A percentile compares a stretch with the other conserved stretches of the same genome.
Conservation (phyloP, 2,113 vertebrate species). For the Danionella cerebrum region DNA sequence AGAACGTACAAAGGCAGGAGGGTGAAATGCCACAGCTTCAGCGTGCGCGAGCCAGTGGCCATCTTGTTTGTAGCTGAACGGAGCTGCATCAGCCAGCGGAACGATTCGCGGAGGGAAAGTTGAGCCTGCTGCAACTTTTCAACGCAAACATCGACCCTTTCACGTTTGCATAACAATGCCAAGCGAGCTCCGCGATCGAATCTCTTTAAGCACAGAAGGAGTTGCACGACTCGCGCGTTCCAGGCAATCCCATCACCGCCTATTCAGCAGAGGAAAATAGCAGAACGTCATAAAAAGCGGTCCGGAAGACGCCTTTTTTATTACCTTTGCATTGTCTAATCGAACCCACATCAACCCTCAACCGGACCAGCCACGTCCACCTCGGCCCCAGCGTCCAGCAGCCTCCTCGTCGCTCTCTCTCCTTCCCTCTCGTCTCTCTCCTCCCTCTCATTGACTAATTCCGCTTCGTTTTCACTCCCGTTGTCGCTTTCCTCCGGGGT, state of each 20-base stretch:
- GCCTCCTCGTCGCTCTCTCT: slow-evolving; percentile 44
- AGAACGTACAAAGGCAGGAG: slow-evolving; percentile 52
- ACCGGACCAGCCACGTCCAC: slow-evolving; percentile 72
- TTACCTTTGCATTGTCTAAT: slow-evolving; percentile 62
- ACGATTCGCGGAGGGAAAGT: slow-evolving; percentile 39
- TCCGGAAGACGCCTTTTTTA: not conserved
- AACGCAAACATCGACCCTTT: slow-evolving; percentile 5
- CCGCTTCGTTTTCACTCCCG: slow-evolving; percentile 37
- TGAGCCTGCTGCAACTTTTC: slow-evolving; percentile 28
- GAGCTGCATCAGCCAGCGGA: slow-evolving; percentile 9
- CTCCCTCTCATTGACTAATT: slow-evolving; percentile 39
- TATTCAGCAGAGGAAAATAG: not conserved
- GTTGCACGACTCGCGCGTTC: slow-evolving; percentile 23
- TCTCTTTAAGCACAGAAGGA: too few relatives aligned
- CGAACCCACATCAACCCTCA: slow-evolving; percentile 45
- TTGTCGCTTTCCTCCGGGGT: slow-evolving; percentile 41
- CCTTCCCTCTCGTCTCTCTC: slow-evolving; percentile 48
- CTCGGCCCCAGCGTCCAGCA: slow-evolving; percentile 56
- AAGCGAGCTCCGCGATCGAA: not conserved
- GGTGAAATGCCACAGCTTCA: slow-evolving; percentile 49
- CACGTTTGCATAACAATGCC: slow-evolving; percentile 18
- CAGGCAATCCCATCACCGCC: slow-evolving; percentile 23
- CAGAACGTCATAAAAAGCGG: not conserved
- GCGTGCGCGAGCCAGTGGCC: slow-evolving; percentile 63
- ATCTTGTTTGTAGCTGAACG: slow-evolving; percentile 64